Evolutionary conservation across 1,140 invertebrate genomes (phyloP).

Genomic region (Leptinotarsa undecemlineata): DNA sequence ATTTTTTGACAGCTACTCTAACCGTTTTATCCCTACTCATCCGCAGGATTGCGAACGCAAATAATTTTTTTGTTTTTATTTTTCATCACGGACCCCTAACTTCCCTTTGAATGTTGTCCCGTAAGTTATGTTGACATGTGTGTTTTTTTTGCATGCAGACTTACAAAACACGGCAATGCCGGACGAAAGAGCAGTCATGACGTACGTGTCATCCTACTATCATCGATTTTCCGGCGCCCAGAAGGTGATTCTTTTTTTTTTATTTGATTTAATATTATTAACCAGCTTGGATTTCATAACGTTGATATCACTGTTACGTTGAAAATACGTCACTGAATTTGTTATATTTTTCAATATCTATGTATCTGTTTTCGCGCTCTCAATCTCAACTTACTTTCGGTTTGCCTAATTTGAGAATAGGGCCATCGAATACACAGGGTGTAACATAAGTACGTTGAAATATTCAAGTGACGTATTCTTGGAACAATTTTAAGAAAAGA

Average conservation of each 20-base stretch:
- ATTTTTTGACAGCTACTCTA: conserved; percentile 18
- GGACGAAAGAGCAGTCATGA: conserved; percentile 99
- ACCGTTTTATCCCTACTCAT: background rate
- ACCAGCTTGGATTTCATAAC: background rate
- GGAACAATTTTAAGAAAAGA: no score
- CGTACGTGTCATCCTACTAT: conserved; percentile 99
- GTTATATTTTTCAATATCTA: background rate
- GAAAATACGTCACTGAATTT: conserved; percentile 1
- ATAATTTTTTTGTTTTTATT: conserved; percentile 29
- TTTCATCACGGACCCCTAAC: background rate
- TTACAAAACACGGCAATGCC: conserved; percentile 97
- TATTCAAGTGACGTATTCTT: no score
- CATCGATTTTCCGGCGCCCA: conserved; percentile 99
- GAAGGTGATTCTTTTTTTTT: conserved; percentile 74
- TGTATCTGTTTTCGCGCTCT: no score
- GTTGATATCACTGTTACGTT: background rate
- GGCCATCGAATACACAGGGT: no score
- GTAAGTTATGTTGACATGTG: no score
- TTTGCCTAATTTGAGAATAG: no score
- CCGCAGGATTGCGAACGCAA: no score
- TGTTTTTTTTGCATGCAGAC: conserved; percentile 72
- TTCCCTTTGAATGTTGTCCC: conserved; percentile 18
- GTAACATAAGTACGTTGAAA: no score
- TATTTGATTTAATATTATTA: background rate
- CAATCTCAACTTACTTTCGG: no score